Percentiles rank a stretch among this genome's conserved stretches.
These are phyloP conservation scores for Bufotes viridis DNA, from an alignment of 2,797 vertebrate species.

Conservation along the genomic window DNA sequence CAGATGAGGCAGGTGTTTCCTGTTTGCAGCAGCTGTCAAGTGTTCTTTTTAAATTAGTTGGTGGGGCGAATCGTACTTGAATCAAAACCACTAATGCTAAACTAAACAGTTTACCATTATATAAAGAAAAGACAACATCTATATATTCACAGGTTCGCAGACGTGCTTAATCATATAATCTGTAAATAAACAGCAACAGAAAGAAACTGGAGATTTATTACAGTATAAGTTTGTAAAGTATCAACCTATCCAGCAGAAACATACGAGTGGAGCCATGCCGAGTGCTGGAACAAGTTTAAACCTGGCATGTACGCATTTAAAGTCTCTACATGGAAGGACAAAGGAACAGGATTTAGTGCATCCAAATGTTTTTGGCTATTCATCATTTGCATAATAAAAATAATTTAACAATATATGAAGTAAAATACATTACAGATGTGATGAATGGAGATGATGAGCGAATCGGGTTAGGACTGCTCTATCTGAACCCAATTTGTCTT, in stretches of 20 bases:
- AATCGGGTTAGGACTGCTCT: no score
- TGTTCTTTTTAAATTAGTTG: slow-evolving; percentile 12
- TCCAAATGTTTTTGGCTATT: background rate
- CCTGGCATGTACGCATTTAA: background rate
- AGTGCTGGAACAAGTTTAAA: slow-evolving; percentile 15
- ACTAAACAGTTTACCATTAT: slow-evolving; percentile 21
- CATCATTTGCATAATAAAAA: background rate
- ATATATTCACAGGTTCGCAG: slow-evolving; percentile 28
- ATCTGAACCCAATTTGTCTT: no score
- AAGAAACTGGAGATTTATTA: slow-evolving; percentile 1
- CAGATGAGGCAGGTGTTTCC: background rate
- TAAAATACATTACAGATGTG: background rate
- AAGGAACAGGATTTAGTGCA: background rate
- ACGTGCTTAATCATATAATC: slow-evolving; percentile 26
- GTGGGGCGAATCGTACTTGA: slow-evolving; percentile 3
- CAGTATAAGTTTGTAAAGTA: background rate
- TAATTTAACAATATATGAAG: background rate
- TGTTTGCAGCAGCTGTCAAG: slow-evolving; percentile 20
- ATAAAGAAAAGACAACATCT: slow-evolving; percentile 25
- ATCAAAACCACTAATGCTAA: slow-evolving; percentile 37
- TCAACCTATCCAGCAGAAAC: slow-evolving; percentile 7
- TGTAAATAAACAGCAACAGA: slow-evolving; percentile 26
- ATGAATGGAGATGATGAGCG: background rate
- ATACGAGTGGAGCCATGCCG: background rate
- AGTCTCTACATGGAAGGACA: background rate